Percentiles rank a stretch among this genome's conserved stretches.
Conservation (phyloP, 2,888 invertebrate species). For the Ennomos fuscantarius region DNA sequence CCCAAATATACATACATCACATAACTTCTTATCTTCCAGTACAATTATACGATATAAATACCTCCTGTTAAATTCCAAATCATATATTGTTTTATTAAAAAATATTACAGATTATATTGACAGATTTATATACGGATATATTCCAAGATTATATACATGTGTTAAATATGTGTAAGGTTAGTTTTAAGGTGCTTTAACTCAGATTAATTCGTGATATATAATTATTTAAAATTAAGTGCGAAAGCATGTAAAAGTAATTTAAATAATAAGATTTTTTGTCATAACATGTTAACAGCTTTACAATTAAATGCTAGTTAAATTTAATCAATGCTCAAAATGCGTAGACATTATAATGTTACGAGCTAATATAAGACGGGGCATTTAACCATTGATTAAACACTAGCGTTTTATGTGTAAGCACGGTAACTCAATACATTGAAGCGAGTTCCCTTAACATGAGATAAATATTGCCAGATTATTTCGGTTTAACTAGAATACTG, state of each 20-base stretch:
- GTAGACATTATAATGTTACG: too few relatives aligned
- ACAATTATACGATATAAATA: slow-evolving; percentile 66
- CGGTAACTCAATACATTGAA: slow-evolving; percentile 17
- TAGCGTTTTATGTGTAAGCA: slow-evolving; percentile 38
- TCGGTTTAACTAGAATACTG: neutral
- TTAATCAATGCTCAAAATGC: too few relatives aligned
- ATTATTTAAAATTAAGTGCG: slow-evolving; percentile 49
- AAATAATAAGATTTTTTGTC: slow-evolving; percentile 36
- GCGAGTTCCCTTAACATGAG: neutral
- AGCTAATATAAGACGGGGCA: too few relatives aligned
- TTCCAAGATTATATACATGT: slow-evolving; percentile 62
- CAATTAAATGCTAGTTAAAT: too few relatives aligned
- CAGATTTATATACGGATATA: slow-evolving; percentile 65
- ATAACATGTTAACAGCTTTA: slow-evolving; percentile 29
- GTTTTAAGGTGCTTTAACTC: slow-evolving; percentile 80
- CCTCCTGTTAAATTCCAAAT: slow-evolving; percentile 79
- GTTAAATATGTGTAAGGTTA: slow-evolving; percentile 63
- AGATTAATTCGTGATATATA: slow-evolving; percentile 76
- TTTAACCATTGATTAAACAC: too few relatives aligned
- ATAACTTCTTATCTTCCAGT: slow-evolving; percentile 63
- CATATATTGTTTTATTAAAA: slow-evolving; percentile 72
- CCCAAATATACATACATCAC: slow-evolving; percentile 59
- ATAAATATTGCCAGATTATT: neutral
- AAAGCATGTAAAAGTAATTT: slow-evolving; percentile 34
- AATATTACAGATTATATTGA: slow-evolving; percentile 55